Evolutionary conservation across 2,888 invertebrate genomes (phyloP).

Genomic region (Apodemia duryi): DNA sequence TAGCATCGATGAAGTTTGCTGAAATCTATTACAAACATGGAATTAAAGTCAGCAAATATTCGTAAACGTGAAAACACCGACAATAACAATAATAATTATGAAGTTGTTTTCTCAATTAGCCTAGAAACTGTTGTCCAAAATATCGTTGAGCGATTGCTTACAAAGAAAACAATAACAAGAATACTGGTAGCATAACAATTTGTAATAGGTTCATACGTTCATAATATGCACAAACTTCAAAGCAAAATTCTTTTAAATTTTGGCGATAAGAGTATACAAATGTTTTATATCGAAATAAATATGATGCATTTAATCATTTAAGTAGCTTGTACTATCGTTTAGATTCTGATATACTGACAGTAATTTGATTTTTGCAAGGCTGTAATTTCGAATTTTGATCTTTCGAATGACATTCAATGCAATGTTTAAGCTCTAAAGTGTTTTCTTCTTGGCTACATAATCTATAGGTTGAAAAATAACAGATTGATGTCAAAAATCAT

Average conservation of each 20-base stretch:
- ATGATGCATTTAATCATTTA: too few species aligned
- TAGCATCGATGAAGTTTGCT: not conserved
- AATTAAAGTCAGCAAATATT: slow-evolving; percentile 21
- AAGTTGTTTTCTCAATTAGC: slow-evolving; percentile 28
- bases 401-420: too few species aligned
- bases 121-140: slow-evolving; percentile 16
- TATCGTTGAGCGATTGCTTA: slow-evolving; percentile 19
- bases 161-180: slow-evolving; percentile 30
- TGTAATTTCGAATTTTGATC: too few species aligned
- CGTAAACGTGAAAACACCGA: slow-evolving; percentile 31
- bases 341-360: too few species aligned
- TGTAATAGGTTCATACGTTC: not conserved
- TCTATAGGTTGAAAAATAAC: too few species aligned
- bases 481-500: too few species aligned
- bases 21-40: not conserved
- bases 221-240: slow-evolving; percentile 5
- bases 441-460: too few species aligned
- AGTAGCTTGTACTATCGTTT: too few species aligned
- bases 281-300: too few species aligned
- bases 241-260: not conserved
- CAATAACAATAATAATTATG: slow-evolving; percentile 30
- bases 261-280: too few species aligned
- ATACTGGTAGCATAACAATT: not conserved
- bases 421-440: too few species aligned
- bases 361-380: too few species aligned